phyloP scores from a whole-genome alignment of 1,140 invertebrate species.

The Diachasmimorpha longicaudata region DNA sequence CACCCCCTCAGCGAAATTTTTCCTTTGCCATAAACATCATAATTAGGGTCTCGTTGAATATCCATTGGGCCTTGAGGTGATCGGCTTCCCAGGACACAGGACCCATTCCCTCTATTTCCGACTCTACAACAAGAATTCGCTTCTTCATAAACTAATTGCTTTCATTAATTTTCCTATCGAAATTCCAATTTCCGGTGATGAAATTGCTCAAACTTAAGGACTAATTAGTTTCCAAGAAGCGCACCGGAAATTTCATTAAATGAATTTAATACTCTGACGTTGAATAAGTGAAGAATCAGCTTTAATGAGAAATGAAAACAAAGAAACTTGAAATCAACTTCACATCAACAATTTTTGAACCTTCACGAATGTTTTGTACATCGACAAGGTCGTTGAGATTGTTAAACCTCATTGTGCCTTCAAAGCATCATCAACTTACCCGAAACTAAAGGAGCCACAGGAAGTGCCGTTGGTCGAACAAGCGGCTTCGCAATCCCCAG shows the following conservation, averaged over 20 bases:
- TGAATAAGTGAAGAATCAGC: too few relatives aligned
- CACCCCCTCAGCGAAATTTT: slow-evolving; percentile 31
- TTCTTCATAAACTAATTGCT: too few relatives aligned
- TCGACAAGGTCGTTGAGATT: not conserved
- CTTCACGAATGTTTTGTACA: too few relatives aligned
- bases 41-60: slow-evolving; percentile 65
- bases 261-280: too few relatives aligned
- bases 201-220: too few relatives aligned
- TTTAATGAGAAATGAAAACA: not conserved
- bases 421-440: slow-evolving; percentile 37
- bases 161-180: too few relatives aligned
- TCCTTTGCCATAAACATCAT: slow-evolving; percentile 66
- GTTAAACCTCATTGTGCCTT: not conserved
- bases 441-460: slow-evolving; percentile 53
- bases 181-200: too few relatives aligned
- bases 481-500: slow-evolving; percentile 52
- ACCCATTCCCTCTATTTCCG: slow-evolving; percentile 68
- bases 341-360: not conserved
- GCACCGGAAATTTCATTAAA: too few relatives aligned
- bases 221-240: too few relatives aligned
- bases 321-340: not conserved
- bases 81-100: slow-evolving; percentile 64
- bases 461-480: slow-evolving; percentile 43
- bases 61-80: slow-evolving; percentile 50
- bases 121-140: slow-evolving; percentile 53